phyloP scores from a whole-genome alignment of 2,797 vertebrate species.

The Sardinella longiceps region DNA sequence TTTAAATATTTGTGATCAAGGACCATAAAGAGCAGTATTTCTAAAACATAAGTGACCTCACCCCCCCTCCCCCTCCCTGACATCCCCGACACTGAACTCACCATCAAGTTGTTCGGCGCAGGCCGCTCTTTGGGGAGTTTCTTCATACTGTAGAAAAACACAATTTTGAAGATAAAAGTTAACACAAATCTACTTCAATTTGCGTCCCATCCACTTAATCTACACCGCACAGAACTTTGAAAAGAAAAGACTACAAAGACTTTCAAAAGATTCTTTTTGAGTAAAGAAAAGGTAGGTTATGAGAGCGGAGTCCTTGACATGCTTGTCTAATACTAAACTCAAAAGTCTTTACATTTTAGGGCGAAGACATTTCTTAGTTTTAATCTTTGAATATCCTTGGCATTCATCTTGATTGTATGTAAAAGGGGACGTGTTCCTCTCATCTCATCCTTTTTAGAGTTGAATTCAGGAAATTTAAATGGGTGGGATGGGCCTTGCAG shows the following conservation, averaged over 20 bases:
- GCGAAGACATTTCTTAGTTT: background rate
- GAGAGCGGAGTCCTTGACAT: background rate
- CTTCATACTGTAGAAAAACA: slow-evolving; percentile 82
- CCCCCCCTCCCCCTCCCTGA: no score
- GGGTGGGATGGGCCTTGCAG: background rate
- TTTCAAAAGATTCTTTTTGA: background rate
- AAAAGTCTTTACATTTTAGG: background rate
- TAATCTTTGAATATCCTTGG: background rate
- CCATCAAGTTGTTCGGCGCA: slow-evolving; percentile 96
- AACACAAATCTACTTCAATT: background rate
- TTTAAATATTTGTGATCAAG: background rate
- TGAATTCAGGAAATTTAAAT: background rate
- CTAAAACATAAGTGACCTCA: background rate
- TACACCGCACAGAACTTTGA: background rate
- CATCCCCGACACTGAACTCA: slow-evolving; percentile 73
- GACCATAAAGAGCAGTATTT: background rate
- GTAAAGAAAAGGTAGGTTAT: background rate
- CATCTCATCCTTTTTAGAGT: background rate
- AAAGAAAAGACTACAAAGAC: background rate
- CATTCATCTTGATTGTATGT: background rate
- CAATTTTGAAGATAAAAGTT: background rate
- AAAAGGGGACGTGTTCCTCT: background rate
- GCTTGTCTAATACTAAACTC: no score
- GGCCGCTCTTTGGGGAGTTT: slow-evolving; percentile 95
- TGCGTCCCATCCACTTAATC: background rate